Evolutionary conservation across 2,888 invertebrate genomes (phyloP), one percentile per base, ranked within the genome.

Genomic region (Steinernema scapterisci): DNA sequence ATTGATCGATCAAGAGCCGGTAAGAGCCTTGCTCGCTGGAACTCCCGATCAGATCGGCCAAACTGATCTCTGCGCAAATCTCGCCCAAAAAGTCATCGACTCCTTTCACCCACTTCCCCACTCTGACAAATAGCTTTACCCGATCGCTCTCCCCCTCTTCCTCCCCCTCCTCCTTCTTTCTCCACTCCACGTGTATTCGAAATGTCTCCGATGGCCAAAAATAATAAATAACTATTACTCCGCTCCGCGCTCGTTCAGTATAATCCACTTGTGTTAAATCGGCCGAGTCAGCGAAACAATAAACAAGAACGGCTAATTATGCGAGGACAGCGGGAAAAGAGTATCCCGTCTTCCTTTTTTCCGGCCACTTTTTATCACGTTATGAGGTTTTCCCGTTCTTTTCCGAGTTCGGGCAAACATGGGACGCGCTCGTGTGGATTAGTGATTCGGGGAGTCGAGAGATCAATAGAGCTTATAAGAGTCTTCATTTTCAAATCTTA

Each of bases 81-180:
- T 63, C 23, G 63, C 63, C 31, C 27, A 63, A 63, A 63, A 63
- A 63, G 63, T 63, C 31, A 63, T 63, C 63, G 38, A 63, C 38
- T 25, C 31, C 38, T 63, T 63, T 31, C 2, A 11, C 31, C 7
- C 31, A 16, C 63, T 11, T 16, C 27, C 27, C 63, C 9, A 9
- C 27, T 13, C 31, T 63, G 63, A 27, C 31, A 27, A 63, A 63
- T 63, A 63, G 63, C 63, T 63, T 63, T 63, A 63, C 38, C 48
- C 48, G 13, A n/a, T n/a, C n/a, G n/a, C n/a, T n/a, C n/a, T n/a
- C n/a, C n/a, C n/a, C 13, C 27, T 11, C 52, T 11, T 19, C 6
- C 5, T 48, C 48, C 3, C 13, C 48, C n/a, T 48, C n/a, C 13
- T 3, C 48, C 5, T n/a, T 48, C 19, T 48, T 48, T 48, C 48